These are phyloP conservation scores for Serinus canaria DNA, from an alignment of 2,113 vertebrate genomes.

Conservation along the genomic window DNA sequence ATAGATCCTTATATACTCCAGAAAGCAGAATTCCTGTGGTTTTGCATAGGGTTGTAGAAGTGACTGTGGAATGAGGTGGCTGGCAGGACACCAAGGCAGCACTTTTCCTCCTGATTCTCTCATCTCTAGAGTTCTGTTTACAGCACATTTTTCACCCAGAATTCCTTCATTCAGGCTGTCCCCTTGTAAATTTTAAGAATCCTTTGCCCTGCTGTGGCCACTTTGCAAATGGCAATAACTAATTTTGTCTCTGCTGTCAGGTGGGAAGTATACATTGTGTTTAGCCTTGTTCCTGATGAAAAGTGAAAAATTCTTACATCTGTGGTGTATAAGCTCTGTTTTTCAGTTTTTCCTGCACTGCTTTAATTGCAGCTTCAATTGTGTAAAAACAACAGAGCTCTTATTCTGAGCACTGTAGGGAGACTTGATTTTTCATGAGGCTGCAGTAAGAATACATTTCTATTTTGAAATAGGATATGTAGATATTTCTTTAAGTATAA, in stretches of 20 bases:
- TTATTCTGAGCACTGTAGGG: not conserved
- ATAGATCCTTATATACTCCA: not conserved
- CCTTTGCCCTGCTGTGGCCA: not conserved
- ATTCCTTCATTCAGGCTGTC: not conserved
- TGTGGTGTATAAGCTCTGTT: not conserved
- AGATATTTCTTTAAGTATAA: not conserved
- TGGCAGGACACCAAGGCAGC: not conserved
- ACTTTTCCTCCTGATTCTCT: not conserved
- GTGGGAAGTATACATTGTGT: not conserved
- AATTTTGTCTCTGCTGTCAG: not conserved
- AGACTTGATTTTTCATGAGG: not conserved
- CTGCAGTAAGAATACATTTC: not conserved
- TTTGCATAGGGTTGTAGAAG: not conserved
- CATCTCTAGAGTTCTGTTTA: not conserved
- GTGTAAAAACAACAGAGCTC: not conserved
- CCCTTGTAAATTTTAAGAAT: not conserved
- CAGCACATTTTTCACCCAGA: not conserved
- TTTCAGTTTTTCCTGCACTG: not conserved
- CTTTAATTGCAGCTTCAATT: not conserved
- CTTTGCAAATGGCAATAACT: not conserved
- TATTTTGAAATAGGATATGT: not conserved
- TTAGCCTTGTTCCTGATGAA: not conserved
- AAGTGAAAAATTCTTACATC: not conserved
- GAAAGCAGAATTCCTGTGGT: not conserved
- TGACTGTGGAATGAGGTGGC: not conserved